Evolutionary conservation across 2,113 vertebrate genomes (phyloP), one percentile per base, ranked within the genome.

Genomic region (Pao palembangensis): DNA sequence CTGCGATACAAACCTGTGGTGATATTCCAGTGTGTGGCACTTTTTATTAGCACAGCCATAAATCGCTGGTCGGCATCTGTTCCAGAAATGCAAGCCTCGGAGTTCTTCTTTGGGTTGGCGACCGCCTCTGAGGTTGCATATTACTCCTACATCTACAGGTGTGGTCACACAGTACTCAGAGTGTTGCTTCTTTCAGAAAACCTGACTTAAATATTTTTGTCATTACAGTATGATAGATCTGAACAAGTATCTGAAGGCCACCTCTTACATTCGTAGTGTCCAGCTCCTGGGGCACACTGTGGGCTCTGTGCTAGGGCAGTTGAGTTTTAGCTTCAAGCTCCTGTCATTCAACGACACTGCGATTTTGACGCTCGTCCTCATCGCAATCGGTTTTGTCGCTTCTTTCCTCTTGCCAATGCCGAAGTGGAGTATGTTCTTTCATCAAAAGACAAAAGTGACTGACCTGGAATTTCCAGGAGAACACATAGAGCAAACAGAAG

Each of bases 71-170:
- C 88, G 1, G 72, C 52, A 0, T 90, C 91, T 1, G 86, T 96
- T 15, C 0, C 17, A 20, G 86, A 87, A 70, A 94, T 97, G 94
- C 94, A 96, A 86, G 55, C 56, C 3, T 58, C 84, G 42, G 92
- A 98, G 69, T 94, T 95, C 83, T 79, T 86, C 79, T 96, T 85
- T 0, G 93, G 91, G 7, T 57, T 94, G 50, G 92, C 75, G 55
- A 93, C 94, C 0, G 93, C 96, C 70, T 87, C 92, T 0, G 96
- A 98, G 5, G 90, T 98, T 41, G 95, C 94, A 25, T 97, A 98
- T 59, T 98, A 93, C 11, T 90, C 96, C 74, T 98, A 96, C 84
- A 95, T 98, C 62, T 98, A 98, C 89, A 88, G 87, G 87, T 87
- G 4, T 31, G 18, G 38, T 10, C 17, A 5, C 6, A 19, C 5